A percentile compares a stretch with the other conserved stretches of the same genome.
phyloP scores from a whole-genome alignment of 2,888 invertebrate species.

The Lithophane socia region DNA sequence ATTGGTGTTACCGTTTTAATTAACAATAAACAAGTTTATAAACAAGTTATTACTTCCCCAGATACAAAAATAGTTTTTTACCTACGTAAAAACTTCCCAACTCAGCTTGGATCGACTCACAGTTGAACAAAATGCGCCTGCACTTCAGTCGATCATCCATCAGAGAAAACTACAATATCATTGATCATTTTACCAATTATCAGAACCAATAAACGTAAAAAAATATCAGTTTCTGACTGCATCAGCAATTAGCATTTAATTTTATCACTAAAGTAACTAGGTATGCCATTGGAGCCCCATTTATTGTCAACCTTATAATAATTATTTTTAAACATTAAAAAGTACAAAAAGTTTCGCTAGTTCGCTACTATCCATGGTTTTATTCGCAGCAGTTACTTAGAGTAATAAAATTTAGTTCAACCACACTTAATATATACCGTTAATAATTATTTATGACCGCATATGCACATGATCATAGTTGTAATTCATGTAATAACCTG shows the following conservation, averaged over 20 bases:
- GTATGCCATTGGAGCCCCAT: not conserved
- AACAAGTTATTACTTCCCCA: too few relatives aligned
- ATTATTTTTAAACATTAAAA: constrained; percentile 1
- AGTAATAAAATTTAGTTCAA: constrained; percentile 53
- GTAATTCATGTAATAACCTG: constrained; percentile 51
- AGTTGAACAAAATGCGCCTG: not conserved
- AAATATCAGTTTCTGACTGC: not conserved
- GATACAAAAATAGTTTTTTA: too few relatives aligned
- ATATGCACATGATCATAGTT: constrained; percentile 29
- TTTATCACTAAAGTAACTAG: not conserved
- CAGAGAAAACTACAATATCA: not conserved
- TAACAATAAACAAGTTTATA: too few relatives aligned
- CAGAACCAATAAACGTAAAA: not conserved
- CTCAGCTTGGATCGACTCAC: not conserved
- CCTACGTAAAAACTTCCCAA: not conserved
- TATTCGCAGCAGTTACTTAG: constrained; percentile 39
- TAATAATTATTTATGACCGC: constrained; percentile 53
- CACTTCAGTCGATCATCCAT: too few relatives aligned
- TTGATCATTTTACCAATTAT: not conserved
- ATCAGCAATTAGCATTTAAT: constrained; percentile 5
- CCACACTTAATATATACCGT: constrained; percentile 43
- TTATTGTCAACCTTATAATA: constrained; percentile 7
- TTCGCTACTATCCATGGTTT: constrained; percentile 9
- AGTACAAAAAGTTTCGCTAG: constrained; percentile 1
- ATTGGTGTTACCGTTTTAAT: too few relatives aligned